Evolutionary conservation across 2,113 vertebrate genomes (phyloP), one percentile per base, ranked within the genome.

Genomic region (Chamaea fasciata): DNA sequence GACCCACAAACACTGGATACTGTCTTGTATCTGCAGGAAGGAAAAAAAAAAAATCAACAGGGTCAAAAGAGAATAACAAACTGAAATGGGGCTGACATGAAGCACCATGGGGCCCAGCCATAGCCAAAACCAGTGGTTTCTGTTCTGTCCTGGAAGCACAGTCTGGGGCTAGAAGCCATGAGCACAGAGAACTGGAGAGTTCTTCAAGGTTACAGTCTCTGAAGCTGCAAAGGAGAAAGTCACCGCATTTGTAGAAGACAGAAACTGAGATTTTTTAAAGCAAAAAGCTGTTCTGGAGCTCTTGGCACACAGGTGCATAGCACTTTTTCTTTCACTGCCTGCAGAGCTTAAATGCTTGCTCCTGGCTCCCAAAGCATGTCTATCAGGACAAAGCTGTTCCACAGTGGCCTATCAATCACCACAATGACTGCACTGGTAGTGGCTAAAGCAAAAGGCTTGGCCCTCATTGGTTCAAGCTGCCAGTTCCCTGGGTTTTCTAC

Each of bases 1-100:
- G 99, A 96, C 99, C 99, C 97, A 99, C 99, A 96, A 99, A 99
- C 70, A 98, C 99, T 39, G 99, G 99, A 98, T 99, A 99, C 97
- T 99, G 99, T 98, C 98, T 99, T 94, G 99, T 99, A 98, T 99
- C 99, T 99, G 98, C 24, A 41, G 91, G 94, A 96, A 96, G 70
- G 37, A 75, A 65, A 95, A 77, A 75, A 65, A 95, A 77, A 76
- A 77, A 28, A 47, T 19, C 18, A 35, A 8, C 47, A 59, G 47
- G 46, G 52, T 96, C 8, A 86, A 65, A 90, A 44, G 23, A 83
- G n/a, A 94, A 28, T 46, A 41, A 67, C 9, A 71, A 62, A 76
- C 78, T 37, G 59, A 94, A 97, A 78, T 21, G 7, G 10, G 67
- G 57, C 24, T 84, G 92, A 94, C 70, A 59, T 1, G 19, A 62